A percentile compares a stretch with the other conserved stretches of the same genome.
These are phyloP conservation scores for Ganaspis brasiliensis DNA, from an alignment of 2,888 invertebrate species.

Conservation along the genomic window DNA sequence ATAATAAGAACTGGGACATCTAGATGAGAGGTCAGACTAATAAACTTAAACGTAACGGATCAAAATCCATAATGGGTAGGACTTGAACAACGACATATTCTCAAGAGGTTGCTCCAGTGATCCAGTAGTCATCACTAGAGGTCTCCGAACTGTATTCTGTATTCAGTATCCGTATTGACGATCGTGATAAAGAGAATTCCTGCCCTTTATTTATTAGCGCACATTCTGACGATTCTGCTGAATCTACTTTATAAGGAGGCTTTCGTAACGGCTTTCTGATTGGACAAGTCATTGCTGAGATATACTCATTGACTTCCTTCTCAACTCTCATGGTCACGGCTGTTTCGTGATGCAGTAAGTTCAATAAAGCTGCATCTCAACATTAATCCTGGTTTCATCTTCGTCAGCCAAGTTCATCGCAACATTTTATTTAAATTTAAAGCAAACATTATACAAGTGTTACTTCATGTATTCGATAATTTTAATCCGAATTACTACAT, in stretches of 20 bases:
- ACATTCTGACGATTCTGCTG: conserved; percentile 33
- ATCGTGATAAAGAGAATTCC: conserved; percentile 26
- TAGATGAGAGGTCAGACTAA: conserved; percentile 14
- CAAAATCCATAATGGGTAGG: conserved; percentile 58
- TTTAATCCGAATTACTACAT: not conserved
- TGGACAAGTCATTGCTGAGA: conserved; percentile 56
- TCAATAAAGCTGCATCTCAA: conserved; percentile 9
- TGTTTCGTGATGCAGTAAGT: conserved; percentile 5
- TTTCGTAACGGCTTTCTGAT: conserved; percentile 48
- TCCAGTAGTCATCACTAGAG: conserved; percentile 34
- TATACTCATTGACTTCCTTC: conserved; percentile 44
- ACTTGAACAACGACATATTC: conserved; percentile 19
- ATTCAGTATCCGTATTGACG: conserved; percentile 17
- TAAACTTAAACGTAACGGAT: conserved; percentile 58
- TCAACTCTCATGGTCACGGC: conserved; percentile 53
- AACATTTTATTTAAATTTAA: no score
- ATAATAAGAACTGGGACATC: not conserved
- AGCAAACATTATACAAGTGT: not conserved
- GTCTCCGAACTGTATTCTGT: conserved; percentile 17
- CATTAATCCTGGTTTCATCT: not conserved
- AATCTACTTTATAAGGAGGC: conserved; percentile 45
- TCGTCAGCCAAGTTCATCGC: conserved; percentile 4
- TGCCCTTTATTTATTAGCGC: conserved; percentile 34
- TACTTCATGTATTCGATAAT: not conserved
- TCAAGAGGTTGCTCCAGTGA: conserved; percentile 39